Evolutionary conservation across 2,888 invertebrate genomes (phyloP).

Genomic region (Watsonalla cultraria): DNA sequence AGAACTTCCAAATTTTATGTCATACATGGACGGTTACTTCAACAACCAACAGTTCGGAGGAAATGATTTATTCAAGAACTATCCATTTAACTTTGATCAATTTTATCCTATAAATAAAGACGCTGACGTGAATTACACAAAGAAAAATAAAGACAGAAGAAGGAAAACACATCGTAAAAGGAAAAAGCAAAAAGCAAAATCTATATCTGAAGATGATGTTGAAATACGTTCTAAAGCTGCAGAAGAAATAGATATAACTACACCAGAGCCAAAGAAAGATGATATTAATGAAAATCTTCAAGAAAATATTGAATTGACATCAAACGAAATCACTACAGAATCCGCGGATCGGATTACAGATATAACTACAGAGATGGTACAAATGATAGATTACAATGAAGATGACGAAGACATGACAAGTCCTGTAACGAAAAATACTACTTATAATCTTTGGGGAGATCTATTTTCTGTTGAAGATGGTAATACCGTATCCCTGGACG

Average conservation of each 20-base stretch:
- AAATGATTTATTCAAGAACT: constrained; percentile 12
- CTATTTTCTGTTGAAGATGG: background rate
- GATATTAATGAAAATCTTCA: too few species aligned
- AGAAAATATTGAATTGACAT: background rate
- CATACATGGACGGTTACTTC: constrained; percentile 18
- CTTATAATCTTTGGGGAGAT: constrained; percentile 1
- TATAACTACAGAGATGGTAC: constrained; percentile 15
- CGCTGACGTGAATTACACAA: constrained; percentile 3
- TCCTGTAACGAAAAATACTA: constrained; percentile 12
- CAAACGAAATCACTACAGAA: constrained; percentile 9
- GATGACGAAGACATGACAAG: constrained; percentile 12
- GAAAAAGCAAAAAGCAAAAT: background rate
- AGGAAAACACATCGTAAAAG: constrained; percentile 6
- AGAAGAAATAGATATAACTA: constrained; percentile 16
- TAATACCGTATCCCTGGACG: constrained; percentile 39
- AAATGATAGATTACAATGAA: constrained; percentile 8
- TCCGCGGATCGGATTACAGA: constrained; percentile 11
- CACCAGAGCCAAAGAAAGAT: constrained; percentile 7
- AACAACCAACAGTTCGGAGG: constrained; percentile 10
- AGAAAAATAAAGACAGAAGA: constrained; percentile 11
- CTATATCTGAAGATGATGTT: background rate
- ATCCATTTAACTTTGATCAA: constrained; percentile 22
- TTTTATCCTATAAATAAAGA: constrained; percentile 13
- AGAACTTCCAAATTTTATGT: constrained; percentile 18
- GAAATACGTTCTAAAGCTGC: background rate